Percentiles rank a stretch among this genome's conserved stretches.
Conservation (phyloP, 1,140 invertebrate species). For the Bombus affinis region DNA sequence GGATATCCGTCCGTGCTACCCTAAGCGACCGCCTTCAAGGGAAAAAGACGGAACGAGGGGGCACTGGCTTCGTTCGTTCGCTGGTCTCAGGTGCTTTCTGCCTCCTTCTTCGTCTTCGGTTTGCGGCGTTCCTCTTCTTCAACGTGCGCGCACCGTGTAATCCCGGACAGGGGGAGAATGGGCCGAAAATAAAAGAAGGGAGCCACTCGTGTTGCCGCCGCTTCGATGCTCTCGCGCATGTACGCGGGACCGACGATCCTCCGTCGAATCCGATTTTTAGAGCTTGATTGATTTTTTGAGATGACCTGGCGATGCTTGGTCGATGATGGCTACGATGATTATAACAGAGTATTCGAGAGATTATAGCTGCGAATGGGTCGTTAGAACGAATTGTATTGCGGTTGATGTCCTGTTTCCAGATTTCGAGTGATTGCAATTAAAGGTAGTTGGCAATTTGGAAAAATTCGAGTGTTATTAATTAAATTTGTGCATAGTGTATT, state of each 20-base stretch:
- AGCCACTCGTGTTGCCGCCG: constrained; percentile 39
- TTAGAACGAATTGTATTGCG: neutral
- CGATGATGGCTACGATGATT: neutral
- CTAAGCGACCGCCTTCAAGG: constrained; percentile 57
- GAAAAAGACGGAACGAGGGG: constrained; percentile 35
- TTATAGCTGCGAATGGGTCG: neutral
- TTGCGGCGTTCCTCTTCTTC: neutral
- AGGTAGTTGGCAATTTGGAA: neutral
- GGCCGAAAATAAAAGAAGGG: constrained; percentile 40
- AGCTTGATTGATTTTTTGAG: neutral
- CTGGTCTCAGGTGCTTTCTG: constrained; percentile 56
- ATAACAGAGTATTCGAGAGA: neutral
- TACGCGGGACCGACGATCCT: neutral
- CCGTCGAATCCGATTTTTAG: neutral
- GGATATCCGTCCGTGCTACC: constrained; percentile 76
- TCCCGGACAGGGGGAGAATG: constrained; percentile 20
- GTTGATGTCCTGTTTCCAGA: neutral
- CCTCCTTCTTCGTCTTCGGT: constrained; percentile 34
- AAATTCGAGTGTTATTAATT: too few species aligned
- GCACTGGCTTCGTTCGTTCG: constrained; percentile 30
- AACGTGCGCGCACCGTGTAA: constrained; percentile 34
- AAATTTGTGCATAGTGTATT: too few species aligned
- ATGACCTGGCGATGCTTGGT: neutral
- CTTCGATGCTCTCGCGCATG: constrained; percentile 19
- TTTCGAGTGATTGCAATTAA: neutral